Evolutionary conservation across 2,113 vertebrate species (phyloP).

Genomic region (Passer domesticus): DNA sequence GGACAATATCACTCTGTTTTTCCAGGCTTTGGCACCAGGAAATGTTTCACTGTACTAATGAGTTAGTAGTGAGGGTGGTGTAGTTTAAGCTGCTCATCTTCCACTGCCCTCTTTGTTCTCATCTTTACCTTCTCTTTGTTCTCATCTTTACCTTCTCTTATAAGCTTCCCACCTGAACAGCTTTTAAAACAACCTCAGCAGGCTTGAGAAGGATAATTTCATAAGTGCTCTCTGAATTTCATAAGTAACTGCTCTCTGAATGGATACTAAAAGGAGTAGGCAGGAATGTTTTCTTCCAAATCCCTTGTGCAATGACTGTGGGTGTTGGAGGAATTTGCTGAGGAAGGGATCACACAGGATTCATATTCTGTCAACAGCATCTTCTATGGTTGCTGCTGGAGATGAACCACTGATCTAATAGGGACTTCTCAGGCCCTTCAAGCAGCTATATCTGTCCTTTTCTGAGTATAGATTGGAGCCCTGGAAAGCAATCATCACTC

Average conservation of each 20-base stretch:
- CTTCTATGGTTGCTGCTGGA: background rate
- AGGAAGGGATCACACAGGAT: background rate
- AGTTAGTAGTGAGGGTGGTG: background rate
- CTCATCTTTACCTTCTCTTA: background rate
- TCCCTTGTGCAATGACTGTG: background rate
- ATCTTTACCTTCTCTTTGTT: background rate
- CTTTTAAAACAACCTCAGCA: background rate
- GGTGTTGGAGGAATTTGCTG: background rate
- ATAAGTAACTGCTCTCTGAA: background rate
- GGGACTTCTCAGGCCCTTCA: background rate
- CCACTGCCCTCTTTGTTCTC: background rate
- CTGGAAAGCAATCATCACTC: background rate
- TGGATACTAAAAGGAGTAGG: background rate
- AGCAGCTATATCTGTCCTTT: background rate
- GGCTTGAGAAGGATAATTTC: background rate
- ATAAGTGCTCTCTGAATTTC: background rate
- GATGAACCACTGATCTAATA: background rate
- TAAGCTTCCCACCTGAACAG: background rate
- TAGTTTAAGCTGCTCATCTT: background rate
- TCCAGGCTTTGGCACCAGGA: background rate
- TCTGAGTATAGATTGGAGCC: background rate
- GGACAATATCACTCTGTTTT: background rate
- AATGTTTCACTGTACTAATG: background rate
- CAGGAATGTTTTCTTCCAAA: background rate
- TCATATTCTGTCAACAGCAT: background rate